These are phyloP conservation scores for Chelonoidis abingdonii DNA, from an alignment of 2,113 vertebrate genomes.

Conservation along the genomic window DNA sequence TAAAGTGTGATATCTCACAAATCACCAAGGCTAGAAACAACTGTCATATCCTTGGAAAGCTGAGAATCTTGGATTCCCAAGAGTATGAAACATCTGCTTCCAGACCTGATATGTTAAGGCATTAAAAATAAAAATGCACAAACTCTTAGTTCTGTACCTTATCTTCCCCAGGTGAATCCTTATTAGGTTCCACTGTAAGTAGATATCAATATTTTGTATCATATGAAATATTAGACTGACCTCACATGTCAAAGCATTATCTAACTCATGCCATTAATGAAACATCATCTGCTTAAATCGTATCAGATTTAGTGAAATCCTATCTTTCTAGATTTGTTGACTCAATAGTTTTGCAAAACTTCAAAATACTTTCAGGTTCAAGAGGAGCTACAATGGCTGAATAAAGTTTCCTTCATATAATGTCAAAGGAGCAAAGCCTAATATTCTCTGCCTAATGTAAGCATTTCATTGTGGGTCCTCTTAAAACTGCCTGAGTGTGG, in stretches of 20 bases:
- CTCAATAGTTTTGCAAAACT: conserved; percentile 41
- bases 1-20: neutral
- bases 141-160: neutral
- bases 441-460: conserved; percentile 1
- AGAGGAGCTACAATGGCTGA: neutral
- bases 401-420: neutral
- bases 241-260: neutral
- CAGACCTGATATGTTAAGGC: neutral
- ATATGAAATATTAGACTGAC: neutral
- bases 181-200: conserved; percentile 15
- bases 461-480: neutral
- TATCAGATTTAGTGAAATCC: neutral
- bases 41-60: neutral
- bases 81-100: neutral
- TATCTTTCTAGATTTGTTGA: neutral
- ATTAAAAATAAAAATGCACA: neutral
- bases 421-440: neutral
- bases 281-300: conserved; percentile 6
- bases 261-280: neutral
- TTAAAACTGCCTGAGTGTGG: neutral
- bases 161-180: conserved; percentile 9
- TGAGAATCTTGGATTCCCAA: neutral
- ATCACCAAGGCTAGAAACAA: neutral
- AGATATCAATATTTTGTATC: neutral
- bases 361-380: conserved; percentile 11